Evolutionary conservation across 1,140 invertebrate species (phyloP).

Genomic region (Hylyphantes graminicola): DNA sequence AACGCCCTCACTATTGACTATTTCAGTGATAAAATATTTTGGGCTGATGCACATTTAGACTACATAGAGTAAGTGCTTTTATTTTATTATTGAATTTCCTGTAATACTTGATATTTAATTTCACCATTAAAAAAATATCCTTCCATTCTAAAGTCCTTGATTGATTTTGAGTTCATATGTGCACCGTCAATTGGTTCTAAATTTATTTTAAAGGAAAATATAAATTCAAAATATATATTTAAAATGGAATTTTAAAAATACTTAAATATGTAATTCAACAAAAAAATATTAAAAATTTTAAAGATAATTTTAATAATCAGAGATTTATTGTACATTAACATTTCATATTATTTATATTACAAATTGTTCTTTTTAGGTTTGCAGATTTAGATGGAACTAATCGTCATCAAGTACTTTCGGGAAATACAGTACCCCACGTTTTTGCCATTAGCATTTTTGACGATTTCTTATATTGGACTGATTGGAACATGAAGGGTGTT

Average conservation of each 20-base stretch:
- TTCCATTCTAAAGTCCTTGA: too few relatives aligned
- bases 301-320: too few relatives aligned
- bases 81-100: not conserved
- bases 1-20: slow-evolving; percentile 98
- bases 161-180: too few relatives aligned
- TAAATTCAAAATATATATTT: too few relatives aligned
- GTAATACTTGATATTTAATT: not conserved
- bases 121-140: too few relatives aligned
- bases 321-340: too few relatives aligned
- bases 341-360: too few relatives aligned
- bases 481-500: slow-evolving; percentile 93
- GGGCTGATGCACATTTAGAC: slow-evolving; percentile 98
- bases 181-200: too few relatives aligned
- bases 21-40: slow-evolving; percentile 93
- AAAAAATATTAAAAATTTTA: too few relatives aligned
- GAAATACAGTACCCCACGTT: slow-evolving; percentile 86
- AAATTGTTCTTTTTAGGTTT: slow-evolving; percentile 64
- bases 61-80: slow-evolving; percentile 84
- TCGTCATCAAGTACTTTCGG: slow-evolving; percentile 83
- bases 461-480: slow-evolving; percentile 96
- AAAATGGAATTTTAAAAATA: too few relatives aligned
- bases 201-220: too few relatives aligned
- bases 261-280: too few relatives aligned
- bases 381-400: slow-evolving; percentile 90
- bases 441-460: slow-evolving; percentile 95